A percentile compares a stretch with the other conserved stretches of the same genome.
Evolutionary conservation across 2,113 vertebrate genomes (phyloP).

Genomic region (Saccopteryx leptura): DNA sequence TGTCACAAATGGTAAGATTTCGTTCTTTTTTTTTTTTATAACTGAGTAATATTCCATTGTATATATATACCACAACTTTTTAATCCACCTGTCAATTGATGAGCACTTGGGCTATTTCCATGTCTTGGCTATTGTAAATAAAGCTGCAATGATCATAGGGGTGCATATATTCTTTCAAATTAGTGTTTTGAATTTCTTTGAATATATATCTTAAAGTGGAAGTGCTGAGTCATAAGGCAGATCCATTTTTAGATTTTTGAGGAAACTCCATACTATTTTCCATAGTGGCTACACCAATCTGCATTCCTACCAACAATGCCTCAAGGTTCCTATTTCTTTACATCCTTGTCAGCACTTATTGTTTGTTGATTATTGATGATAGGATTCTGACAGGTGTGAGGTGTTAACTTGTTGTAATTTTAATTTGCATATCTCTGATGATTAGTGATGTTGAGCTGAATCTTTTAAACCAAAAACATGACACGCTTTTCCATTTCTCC

Average conservation of each 20-base stretch:
- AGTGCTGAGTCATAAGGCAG: neutral
- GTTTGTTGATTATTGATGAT: neutral
- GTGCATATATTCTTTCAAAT: neutral
- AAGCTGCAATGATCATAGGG: neutral
- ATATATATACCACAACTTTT: neutral
- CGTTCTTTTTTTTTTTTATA: neutral
- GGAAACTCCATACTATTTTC: neutral
- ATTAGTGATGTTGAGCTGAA: neutral
- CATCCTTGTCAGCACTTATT: neutral
- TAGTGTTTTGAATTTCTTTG: neutral
- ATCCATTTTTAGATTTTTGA: constrained; percentile 1
- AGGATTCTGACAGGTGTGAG: neutral
- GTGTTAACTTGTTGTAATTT: neutral
- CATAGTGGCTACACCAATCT: neutral
- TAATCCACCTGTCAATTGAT: neutral
- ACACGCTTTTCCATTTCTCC: constrained; percentile 37
- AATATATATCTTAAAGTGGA: neutral
- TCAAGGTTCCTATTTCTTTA: neutral
- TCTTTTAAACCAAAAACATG: constrained; percentile 2
- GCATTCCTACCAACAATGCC: neutral
- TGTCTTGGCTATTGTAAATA: neutral
- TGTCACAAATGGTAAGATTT: neutral
- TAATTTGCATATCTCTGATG: neutral
- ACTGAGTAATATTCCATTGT: neutral
- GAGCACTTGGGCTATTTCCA: neutral